Evolutionary conservation across 2,888 invertebrate genomes (phyloP).

Genomic region (Xestia sexstrigata): DNA sequence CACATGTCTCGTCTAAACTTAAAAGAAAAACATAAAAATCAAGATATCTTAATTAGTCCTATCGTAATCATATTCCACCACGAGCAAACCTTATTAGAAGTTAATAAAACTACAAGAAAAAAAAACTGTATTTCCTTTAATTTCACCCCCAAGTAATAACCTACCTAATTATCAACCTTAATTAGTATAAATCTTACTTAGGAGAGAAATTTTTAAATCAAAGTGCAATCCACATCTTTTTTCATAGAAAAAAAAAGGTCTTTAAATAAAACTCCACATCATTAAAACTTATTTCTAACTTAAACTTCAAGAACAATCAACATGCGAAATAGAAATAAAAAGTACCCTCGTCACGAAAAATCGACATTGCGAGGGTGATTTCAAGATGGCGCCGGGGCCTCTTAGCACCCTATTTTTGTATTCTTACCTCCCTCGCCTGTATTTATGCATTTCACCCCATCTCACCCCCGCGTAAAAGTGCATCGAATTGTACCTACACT

Average conservation of each 20-base stretch:
- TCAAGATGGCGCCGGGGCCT: conserved; percentile 84
- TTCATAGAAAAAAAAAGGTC: not conserved
- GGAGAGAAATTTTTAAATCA: conserved; percentile 14
- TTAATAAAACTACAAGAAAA: conserved; percentile 33
- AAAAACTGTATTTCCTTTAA: conserved; percentile 18
- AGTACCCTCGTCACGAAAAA: conserved; percentile 71
- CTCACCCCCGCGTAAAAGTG: conserved; percentile 77
- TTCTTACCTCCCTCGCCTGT: conserved; percentile 82
- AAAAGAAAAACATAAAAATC: not conserved
- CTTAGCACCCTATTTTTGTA: conserved; percentile 88
- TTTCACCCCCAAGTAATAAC: conserved; percentile 29
- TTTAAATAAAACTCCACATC: conserved; percentile 44
- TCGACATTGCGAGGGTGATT: conserved; percentile 77
- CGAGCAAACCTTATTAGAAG: conserved; percentile 4
- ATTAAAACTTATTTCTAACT: conserved; percentile 57
- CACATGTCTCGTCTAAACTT: not conserved
- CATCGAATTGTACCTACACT: conserved; percentile 67
- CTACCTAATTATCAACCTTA: conserved; percentile 51
- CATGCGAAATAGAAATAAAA: conserved; percentile 60
- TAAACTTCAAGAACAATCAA: conserved; percentile 52
- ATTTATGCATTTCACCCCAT: conserved; percentile 74
- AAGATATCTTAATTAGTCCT: conserved; percentile 34
- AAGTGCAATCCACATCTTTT: not conserved
- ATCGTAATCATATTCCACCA: conserved; percentile 9
- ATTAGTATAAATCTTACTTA: conserved; percentile 43